phyloP scores from a whole-genome alignment of 2,888 invertebrate genomes.

The Serripes groenlandicus region DNA sequence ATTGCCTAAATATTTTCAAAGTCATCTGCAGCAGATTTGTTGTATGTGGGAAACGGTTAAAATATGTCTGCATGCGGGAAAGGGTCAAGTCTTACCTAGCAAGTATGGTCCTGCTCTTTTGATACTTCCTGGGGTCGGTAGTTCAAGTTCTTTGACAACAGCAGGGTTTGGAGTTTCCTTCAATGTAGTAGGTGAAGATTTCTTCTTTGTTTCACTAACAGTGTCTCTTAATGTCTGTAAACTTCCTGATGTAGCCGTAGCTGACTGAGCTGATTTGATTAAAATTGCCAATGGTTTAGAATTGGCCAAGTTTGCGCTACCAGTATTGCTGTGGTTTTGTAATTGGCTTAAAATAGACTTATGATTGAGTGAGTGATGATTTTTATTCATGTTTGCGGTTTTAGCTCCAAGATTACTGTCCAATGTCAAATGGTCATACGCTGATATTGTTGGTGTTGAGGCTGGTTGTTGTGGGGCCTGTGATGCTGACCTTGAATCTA shows the following conservation, averaged over 20 bases:
- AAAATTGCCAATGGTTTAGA: background rate
- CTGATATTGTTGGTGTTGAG: background rate
- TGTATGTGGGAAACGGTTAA: background rate
- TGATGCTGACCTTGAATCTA: background rate
- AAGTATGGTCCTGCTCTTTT: conserved; percentile 90
- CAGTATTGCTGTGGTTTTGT: no score
- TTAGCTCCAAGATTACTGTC: background rate
- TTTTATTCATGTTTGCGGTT: background rate
- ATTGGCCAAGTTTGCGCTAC: background rate
- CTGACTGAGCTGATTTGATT: background rate
- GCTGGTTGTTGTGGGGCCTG: background rate
- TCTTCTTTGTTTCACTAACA: background rate
- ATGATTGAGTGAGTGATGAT: background rate
- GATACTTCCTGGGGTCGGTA: conserved; percentile 67
- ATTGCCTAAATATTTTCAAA: conserved; percentile 2
- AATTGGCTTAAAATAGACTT: background rate
- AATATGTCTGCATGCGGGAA: background rate
- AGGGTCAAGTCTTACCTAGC: conserved; percentile 84
- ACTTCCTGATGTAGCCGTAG: conserved; percentile 15
- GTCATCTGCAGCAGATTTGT: background rate
- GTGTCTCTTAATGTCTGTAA: background rate
- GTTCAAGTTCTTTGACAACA: conserved; percentile 40
- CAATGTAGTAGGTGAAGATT: background rate
- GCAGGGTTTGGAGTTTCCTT: background rate
- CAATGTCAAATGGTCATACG: background rate